Evolutionary conservation across 2,888 invertebrate genomes (phyloP).

Genomic region (Glyphotaelius pellucidus): DNA sequence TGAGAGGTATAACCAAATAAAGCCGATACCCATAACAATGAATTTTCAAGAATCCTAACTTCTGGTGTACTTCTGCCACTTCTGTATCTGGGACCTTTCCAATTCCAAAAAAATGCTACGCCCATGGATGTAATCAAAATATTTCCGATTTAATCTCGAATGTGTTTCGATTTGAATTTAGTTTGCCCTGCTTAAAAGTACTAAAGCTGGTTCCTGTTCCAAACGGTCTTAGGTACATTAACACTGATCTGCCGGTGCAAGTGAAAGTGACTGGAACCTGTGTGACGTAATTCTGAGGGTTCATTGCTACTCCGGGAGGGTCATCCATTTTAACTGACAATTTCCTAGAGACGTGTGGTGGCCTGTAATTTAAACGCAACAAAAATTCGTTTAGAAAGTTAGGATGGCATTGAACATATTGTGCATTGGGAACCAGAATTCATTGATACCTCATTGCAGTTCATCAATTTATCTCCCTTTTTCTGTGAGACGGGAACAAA

Average conservation of each 20-base stretch:
- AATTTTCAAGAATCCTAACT: no score
- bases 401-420: constrained; percentile 4
- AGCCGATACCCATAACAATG: neutral
- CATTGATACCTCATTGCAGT: neutral
- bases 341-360: neutral
- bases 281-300: neutral
- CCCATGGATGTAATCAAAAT: neutral
- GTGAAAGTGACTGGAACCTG: constrained; percentile 20
- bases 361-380: neutral
- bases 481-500: neutral
- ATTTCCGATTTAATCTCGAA: neutral
- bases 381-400: constrained; percentile 19
- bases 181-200: neutral
- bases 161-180: neutral
- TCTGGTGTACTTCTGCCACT: neutral
- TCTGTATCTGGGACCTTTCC: neutral
- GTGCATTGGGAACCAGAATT: neutral
- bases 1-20: no score
- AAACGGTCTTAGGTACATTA: neutral
- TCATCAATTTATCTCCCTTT: neutral
- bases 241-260: neutral
- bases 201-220: neutral
- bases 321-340: constrained; percentile 7
- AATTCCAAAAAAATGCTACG: neutral
- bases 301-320: neutral